These are phyloP conservation scores for Sebastes hubbsi DNA, from an alignment of 2,797 vertebrate genomes.

Conservation along the genomic window DNA sequence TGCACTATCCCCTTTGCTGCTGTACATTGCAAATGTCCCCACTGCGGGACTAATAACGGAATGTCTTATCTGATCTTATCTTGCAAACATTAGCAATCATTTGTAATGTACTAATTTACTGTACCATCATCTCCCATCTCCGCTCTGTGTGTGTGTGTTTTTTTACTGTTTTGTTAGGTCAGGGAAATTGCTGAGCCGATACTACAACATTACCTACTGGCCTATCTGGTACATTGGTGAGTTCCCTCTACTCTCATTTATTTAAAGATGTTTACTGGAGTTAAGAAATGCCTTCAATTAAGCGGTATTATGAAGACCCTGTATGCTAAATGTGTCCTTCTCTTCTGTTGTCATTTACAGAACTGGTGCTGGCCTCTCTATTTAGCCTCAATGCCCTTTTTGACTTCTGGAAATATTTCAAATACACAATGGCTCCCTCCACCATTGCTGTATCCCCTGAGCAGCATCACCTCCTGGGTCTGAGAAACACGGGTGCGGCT, in stretches of 20 bases:
- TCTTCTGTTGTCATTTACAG: constrained; percentile 67
- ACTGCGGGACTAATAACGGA: too few relatives aligned
- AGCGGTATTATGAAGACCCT: not conserved
- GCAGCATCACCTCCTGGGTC: constrained; percentile 89
- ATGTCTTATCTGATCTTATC: too few relatives aligned
- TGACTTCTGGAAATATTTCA: constrained; percentile 98
- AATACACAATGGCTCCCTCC: constrained; percentile 90
- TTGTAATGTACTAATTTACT: not conserved
- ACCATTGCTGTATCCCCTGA: constrained; percentile 85
- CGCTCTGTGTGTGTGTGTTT: not conserved
- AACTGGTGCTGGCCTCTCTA: constrained; percentile 87
- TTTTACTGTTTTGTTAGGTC: constrained; percentile 81
- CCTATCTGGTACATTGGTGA: constrained; percentile 97
- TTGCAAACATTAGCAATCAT: not conserved
- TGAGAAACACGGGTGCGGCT: constrained; percentile 79
- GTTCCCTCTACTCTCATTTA: constrained; percentile 34
- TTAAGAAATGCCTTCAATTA: not conserved
- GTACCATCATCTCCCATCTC: too few relatives aligned
- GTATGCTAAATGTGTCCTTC: not conserved
- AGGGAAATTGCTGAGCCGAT: constrained; percentile 89
- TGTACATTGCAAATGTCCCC: too few relatives aligned
- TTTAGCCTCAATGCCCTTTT: constrained; percentile 95
- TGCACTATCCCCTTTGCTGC: too few relatives aligned
- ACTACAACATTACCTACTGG: constrained; percentile 93
- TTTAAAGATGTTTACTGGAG: not conserved